Conservation (phyloP, 1,140 invertebrate genomes). For the Drosophila nikananu region DNA sequence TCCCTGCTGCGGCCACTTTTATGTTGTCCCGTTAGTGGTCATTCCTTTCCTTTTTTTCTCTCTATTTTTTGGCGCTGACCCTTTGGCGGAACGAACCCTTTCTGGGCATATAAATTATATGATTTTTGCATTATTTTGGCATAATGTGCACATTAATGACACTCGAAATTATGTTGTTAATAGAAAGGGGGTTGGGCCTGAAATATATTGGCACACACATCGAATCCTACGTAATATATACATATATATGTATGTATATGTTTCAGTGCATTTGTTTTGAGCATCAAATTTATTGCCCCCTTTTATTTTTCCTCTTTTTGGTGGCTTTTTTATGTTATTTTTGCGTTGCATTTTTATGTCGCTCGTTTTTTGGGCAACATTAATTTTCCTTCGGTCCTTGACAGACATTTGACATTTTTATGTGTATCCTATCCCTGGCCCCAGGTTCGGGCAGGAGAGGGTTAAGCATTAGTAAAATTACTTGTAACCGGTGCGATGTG, state of each 20-base stretch:
- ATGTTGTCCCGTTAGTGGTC: slow-evolving; percentile 69
- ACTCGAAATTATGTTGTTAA: slow-evolving; percentile 81
- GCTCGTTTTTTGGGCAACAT: slow-evolving; percentile 53
- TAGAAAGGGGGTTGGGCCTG: slow-evolving; percentile 48
- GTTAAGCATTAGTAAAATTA: slow-evolving; percentile 73
- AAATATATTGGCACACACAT: slow-evolving; percentile 26
- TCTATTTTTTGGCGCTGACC: slow-evolving; percentile 45
- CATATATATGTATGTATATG: not conserved
- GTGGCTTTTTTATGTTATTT: slow-evolving; percentile 74
- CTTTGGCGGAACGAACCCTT: slow-evolving; percentile 55
- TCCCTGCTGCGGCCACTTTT: slow-evolving; percentile 70
- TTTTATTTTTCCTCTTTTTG: slow-evolving; percentile 50
- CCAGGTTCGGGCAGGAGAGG: slow-evolving; percentile 14
- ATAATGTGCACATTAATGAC: slow-evolving; percentile 82
- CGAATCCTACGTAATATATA: not conserved
- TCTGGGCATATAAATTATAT: slow-evolving; percentile 70
- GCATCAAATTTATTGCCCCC: slow-evolving; percentile 67
- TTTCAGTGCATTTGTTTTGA: slow-evolving; percentile 46
- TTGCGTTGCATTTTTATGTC: slow-evolving; percentile 77
- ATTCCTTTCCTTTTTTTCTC: slow-evolving; percentile 10
- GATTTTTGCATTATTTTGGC: slow-evolving; percentile 82
- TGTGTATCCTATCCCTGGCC: slow-evolving; percentile 15
- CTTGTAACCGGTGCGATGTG: slow-evolving; percentile 55
- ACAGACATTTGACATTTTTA: slow-evolving; percentile 77
- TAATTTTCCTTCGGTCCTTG: slow-evolving; percentile 63